A percentile compares a stretch with the other conserved stretches of the same genome.
phyloP scores from a whole-genome alignment of 2,113 vertebrate species.

The Myotis davidii region DNA sequence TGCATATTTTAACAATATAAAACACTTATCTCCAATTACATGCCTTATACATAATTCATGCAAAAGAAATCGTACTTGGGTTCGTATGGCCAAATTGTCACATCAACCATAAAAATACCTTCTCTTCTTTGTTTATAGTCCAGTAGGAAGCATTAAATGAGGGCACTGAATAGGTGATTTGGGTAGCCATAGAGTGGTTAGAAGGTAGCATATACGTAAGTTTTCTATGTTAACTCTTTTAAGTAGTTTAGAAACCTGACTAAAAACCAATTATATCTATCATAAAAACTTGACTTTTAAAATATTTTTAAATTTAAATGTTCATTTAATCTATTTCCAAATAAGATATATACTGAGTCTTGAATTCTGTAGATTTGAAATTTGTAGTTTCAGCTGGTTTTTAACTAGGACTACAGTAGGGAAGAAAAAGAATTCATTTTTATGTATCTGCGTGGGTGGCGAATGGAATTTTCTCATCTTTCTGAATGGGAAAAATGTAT shows the following conservation, averaged over 20 bases:
- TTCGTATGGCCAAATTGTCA: background rate
- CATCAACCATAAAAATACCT: background rate
- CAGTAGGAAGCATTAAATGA: background rate
- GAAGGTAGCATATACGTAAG: background rate
- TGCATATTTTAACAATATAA: background rate
- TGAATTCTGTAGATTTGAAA: conserved; percentile 39
- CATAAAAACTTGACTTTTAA: conserved; percentile 16
- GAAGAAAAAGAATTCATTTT: conserved; percentile 44
- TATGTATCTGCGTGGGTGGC: conserved; percentile 17
- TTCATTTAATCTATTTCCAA: background rate
- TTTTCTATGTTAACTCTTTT: background rate
- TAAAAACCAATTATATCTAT: background rate
- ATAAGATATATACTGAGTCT: background rate
- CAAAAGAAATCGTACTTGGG: background rate
- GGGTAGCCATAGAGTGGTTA: background rate
- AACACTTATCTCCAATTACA: background rate
- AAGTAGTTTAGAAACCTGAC: background rate
- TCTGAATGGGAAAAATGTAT: conserved; percentile 63
- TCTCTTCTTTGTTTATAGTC: background rate
- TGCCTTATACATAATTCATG: background rate
- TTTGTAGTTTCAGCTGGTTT: conserved; percentile 31
- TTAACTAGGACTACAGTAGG: background rate
- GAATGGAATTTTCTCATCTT: conserved; percentile 63
- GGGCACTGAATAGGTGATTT: background rate
- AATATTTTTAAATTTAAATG: conserved; percentile 39